Conservation (phyloP, 2,888 invertebrate genomes). For the Archips xylosteana region DNA sequence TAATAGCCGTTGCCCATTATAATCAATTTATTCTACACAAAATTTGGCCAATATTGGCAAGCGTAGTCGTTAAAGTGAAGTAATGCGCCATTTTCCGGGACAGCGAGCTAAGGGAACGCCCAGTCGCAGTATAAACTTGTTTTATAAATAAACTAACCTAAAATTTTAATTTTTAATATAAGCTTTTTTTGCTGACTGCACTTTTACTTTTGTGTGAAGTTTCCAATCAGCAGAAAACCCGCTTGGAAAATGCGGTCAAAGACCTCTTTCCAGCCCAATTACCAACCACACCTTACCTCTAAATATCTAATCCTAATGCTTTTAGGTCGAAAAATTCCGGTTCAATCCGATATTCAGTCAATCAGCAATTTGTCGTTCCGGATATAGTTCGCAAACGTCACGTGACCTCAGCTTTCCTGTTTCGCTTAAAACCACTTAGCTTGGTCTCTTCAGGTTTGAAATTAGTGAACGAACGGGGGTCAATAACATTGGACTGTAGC, state of each 20-base stretch:
- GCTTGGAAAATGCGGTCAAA: too few species aligned
- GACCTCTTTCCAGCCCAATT: background rate
- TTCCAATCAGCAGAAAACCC: too few species aligned
- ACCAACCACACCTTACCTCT: background rate
- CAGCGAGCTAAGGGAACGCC: background rate
- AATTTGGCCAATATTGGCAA: constrained; percentile 29
- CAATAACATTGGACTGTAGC: constrained; percentile 50
- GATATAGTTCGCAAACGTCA: constrained; percentile 65
- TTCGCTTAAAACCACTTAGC: constrained; percentile 62
- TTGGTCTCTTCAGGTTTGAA: background rate
- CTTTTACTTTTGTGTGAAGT: too few species aligned
- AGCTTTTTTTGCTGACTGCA: too few species aligned
- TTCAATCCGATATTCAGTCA: constrained; percentile 34
- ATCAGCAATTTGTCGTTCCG: constrained; percentile 47
- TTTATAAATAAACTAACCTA: background rate
- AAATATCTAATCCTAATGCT: background rate
- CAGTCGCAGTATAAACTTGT: background rate
- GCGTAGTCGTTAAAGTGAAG: constrained; percentile 17
- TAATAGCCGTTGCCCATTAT: constrained; percentile 1
- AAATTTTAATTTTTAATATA: too few species aligned
- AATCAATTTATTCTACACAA: constrained; percentile 24
- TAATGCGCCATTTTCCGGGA: constrained; percentile 12
- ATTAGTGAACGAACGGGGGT: constrained; percentile 47
- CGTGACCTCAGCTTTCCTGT: constrained; percentile 71
- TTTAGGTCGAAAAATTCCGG: constrained; percentile 20